Base-by-base conservation (phyloP, 2,888 invertebrate species). In the Brachyptera putata region DNA sequence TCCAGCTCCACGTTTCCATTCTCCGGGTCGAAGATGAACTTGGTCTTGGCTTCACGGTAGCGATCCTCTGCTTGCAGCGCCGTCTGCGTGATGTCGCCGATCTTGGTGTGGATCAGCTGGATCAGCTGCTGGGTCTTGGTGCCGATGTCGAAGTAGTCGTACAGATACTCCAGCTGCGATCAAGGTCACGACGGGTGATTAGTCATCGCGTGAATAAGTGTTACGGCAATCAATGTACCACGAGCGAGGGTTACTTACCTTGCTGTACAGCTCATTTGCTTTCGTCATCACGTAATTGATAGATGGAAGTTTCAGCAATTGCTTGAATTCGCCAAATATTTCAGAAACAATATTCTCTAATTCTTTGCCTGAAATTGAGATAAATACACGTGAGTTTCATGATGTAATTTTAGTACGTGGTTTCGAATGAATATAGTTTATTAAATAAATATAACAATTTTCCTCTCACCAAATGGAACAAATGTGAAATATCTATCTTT, bases 21-120 rank as follows among this genome's bases (percentile, higher is more conserved):
- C 55, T 85, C 84, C 0, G 91, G 89, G 71, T 91, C 89, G 74
- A 91, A 92, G 57, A 90, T 80, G 72, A 93, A 93, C 74, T 89
- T 89, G 0, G 92, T 93, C 75, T 93, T 92, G 1, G 91, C 88
- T 63, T 86, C 85, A 14, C 91, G 83, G 70, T 91, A 89, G 64
- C 87, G 79, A 70, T 87, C 89, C 65, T 91, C 89, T 18, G 89
- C 87, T 70, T 92, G 86, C 22, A 92, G 71, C 0, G 91, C 91
- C 14, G 89, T 91, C 68, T 86, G 83, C 2, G 86, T 84, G 69
- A 87, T 79, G 63, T 88, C 88, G 0, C 84, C 81, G 1, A 91
- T 71, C 70, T 90, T 90, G 21, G 80, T 78, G 68, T 88, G 85
- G 4, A 91, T 56, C 3, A 89, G 75, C 5, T 82, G 80, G 41